Evolutionary conservation across 1,140 invertebrate genomes (phyloP), one percentile per base, ranked within the genome.

Genomic region (Calliopsis andreniformis): DNA sequence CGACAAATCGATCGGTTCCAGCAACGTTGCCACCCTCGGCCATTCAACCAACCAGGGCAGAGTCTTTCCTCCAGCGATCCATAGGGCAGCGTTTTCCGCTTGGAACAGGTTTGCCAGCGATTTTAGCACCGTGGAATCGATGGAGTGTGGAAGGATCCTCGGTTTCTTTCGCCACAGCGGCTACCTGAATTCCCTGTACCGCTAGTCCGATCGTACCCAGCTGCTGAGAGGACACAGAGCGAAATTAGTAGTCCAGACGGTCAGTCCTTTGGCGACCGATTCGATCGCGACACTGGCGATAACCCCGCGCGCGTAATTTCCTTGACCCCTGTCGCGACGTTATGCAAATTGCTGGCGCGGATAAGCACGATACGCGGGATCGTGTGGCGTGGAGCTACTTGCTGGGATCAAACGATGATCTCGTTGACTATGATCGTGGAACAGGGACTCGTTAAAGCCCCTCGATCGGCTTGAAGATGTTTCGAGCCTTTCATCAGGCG

Each of bases 1-100:
- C n/a, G 47, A 53, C 70, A 35, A 71, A 71, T 71, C 69, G 56
- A 71, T 71, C 69, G 18, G 69, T 71, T 62, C 56, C 69, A 4
- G 20, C 35, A 7, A 56, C 30, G 42, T 20, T 56, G 25, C 64
- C 35, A 20, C 55, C 5, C 8, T 0, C 2, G 16, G 30, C 28
- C 66, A 35, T 28, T 10, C 0, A 45, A 32, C 12, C 18, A 0
- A 39, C 8, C 2, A 18, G n/a, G 6, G 7, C n/a, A n/a, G n/a
- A 16, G 18, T 42, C 39, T 42, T 59, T 59, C 2, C n/a, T 7
- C 28, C 18, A 5, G 2, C 49, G 47, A 49, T 49, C 10, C 42
- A 12, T 5, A 1, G 20, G 6, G n/a, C 35, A 39, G 10, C 35
- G 6, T 55, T 30, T 25, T 12, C 18, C 32, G 18, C 8, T 12